phyloP scores from a whole-genome alignment of 2,888 invertebrate genomes.

The Gryllus longicercus region DNA sequence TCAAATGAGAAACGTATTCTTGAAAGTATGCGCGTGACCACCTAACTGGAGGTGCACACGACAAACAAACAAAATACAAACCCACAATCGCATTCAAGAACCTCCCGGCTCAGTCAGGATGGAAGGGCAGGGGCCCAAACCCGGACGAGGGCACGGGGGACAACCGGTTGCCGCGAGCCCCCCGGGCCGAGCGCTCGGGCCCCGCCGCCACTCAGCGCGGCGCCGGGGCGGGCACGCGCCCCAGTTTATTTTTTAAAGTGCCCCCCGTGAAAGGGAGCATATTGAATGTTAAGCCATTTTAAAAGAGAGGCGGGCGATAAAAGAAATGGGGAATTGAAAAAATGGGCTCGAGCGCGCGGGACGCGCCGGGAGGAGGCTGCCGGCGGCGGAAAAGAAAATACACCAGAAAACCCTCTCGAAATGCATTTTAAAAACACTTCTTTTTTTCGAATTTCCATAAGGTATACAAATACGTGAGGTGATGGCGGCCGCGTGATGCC shows the following conservation, averaged over 20 bases:
- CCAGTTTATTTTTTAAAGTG: constrained; percentile 5
- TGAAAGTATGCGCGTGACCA: too few relatives aligned
- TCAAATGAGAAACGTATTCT: too few relatives aligned
- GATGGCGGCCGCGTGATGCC: too few relatives aligned
- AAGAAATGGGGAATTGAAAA: constrained; percentile 24
- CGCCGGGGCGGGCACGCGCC: not conserved
- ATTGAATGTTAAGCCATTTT: constrained; percentile 28
- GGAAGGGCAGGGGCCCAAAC: too few relatives aligned
- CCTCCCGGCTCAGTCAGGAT: too few relatives aligned
- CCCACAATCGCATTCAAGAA: too few relatives aligned
- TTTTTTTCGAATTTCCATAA: not conserved
- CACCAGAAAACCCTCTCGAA: constrained; percentile 19
- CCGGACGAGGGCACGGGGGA: too few relatives aligned
- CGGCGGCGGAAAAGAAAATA: not conserved
- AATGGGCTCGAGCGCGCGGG: not conserved
- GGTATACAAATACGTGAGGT: too few relatives aligned
- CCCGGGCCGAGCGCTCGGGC: not conserved
- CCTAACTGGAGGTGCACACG: too few relatives aligned
- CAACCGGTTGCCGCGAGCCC: too few relatives aligned
- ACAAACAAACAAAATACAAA: too few relatives aligned
- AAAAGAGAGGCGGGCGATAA: constrained; percentile 22
- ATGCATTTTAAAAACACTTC: not conserved
- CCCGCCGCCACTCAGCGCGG: not conserved
- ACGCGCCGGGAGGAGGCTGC: not conserved
- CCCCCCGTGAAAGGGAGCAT: constrained; percentile 21